Conservation (phyloP, 2,888 invertebrate genomes). For the Pristionchus entomophagus region DNA sequence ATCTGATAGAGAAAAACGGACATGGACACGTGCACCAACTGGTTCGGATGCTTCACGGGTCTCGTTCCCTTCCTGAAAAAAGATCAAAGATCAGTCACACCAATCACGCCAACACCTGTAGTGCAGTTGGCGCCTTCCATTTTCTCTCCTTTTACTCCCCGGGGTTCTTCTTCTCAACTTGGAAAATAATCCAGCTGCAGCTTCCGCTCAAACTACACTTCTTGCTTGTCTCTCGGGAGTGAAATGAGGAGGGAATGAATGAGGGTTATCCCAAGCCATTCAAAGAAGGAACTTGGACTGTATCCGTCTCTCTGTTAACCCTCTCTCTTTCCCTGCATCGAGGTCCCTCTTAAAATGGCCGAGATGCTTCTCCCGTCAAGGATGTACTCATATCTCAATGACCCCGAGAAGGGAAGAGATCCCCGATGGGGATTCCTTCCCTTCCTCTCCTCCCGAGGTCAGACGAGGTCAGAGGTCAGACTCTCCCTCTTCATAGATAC, state of each 20-base stretch:
- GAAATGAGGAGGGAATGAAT: not conserved
- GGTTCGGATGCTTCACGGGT: conserved; percentile 73
- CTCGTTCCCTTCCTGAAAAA: conserved; percentile 72
- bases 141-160: not conserved
- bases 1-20: conserved; percentile 74
- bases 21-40: conserved; percentile 73
- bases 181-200: not conserved
- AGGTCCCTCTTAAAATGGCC: not conserved
- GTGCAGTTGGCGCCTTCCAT: not conserved
- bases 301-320: no score
- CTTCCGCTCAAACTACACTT: not conserved
- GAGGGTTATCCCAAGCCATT: not conserved
- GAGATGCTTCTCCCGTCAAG: no score
- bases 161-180: not conserved
- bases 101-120: not conserved
- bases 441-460: not conserved
- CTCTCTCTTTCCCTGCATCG: no score
- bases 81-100: conserved; percentile 44
- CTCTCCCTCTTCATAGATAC: no score
- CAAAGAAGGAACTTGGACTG: not conserved
- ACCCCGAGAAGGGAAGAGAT: not conserved
- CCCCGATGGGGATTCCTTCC: not conserved
- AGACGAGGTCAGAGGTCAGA: no score
- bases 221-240: not conserved
- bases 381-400: no score